Evolutionary conservation across 2,797 vertebrate species (phyloP).

Genomic region (Bradypus variegatus): DNA sequence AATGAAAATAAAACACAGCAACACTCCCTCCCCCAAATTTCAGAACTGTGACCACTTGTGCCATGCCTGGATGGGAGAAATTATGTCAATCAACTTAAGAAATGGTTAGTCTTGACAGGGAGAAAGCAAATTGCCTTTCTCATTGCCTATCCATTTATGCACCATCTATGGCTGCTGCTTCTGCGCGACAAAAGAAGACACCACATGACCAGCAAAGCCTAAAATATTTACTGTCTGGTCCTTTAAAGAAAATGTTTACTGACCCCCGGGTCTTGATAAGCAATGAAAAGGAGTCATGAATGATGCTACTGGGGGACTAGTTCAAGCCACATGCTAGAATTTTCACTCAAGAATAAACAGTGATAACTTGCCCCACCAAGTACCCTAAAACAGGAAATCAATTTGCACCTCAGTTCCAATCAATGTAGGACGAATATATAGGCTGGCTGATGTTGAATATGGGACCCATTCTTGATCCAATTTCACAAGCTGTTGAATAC

Average conservation of each 20-base stretch:
- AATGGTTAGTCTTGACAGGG: background rate
- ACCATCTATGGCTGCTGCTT: background rate
- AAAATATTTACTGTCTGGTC: background rate
- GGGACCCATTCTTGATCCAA: constrained; percentile 89
- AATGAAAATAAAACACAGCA: constrained; percentile 14
- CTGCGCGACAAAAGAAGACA: background rate
- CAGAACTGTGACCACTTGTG: background rate
- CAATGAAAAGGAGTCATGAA: background rate
- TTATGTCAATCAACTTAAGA: background rate
- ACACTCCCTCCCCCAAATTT: background rate
- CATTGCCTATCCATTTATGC: background rate
- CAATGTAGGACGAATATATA: constrained; percentile 89
- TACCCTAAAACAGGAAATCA: background rate
- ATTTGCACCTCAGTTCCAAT: constrained; percentile 85
- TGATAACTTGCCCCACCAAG: background rate
- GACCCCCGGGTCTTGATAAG: background rate
- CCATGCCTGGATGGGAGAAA: background rate
- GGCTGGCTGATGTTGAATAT: constrained; percentile 75
- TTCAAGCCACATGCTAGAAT: background rate
- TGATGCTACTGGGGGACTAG: background rate
- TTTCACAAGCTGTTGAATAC: constrained; percentile 84
- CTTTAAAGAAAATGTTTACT: background rate
- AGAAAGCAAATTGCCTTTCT: background rate
- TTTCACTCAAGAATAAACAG: background rate
- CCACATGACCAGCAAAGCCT: too few relatives aligned